phyloP scores from a whole-genome alignment of 2,888 invertebrate genomes.

The Amphipoea lucens region DNA sequence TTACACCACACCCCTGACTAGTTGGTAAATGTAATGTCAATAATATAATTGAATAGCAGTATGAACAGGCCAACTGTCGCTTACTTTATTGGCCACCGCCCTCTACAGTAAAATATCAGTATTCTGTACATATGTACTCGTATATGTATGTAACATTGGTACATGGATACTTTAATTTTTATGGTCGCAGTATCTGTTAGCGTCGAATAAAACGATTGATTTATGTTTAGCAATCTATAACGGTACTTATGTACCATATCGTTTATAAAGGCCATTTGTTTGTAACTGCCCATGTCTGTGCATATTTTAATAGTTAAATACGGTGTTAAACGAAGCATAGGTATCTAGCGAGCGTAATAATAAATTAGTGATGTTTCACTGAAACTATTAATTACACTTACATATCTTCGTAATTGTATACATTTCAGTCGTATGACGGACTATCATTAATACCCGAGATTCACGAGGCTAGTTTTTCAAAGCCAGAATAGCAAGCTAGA shows the following conservation, averaged over 20 bases:
- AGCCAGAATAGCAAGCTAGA: neutral
- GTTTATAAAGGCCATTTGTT: constrained; percentile 63
- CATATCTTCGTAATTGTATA: constrained; percentile 26
- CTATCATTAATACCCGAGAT: neutral
- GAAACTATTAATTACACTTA: constrained; percentile 42
- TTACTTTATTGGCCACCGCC: constrained; percentile 46
- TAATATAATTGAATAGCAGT: constrained; percentile 63
- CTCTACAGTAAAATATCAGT: constrained; percentile 44
- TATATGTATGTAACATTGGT: constrained; percentile 14
- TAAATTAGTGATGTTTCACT: constrained; percentile 19
- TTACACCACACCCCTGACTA: constrained; percentile 61
- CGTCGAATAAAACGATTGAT: constrained; percentile 49
- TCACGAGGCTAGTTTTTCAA: neutral
- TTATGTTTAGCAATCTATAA: constrained; percentile 41
- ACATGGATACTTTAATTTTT: constrained; percentile 50
- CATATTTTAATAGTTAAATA: constrained; percentile 41
- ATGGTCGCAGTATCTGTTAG: constrained; percentile 31
- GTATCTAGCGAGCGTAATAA: constrained; percentile 8
- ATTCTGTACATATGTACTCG: constrained; percentile 23
- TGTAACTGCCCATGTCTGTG: constrained; percentile 23
- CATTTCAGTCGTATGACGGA: constrained; percentile 34
- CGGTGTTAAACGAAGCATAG: constrained; percentile 11
- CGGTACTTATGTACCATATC: constrained; percentile 36
- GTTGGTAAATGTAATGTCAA: constrained; percentile 58
- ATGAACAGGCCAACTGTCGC: constrained; percentile 61